Evolutionary conservation across 2,113 vertebrate species (phyloP), one percentile per base, ranked within the genome.

Genomic region (Heliornis fulica): DNA sequence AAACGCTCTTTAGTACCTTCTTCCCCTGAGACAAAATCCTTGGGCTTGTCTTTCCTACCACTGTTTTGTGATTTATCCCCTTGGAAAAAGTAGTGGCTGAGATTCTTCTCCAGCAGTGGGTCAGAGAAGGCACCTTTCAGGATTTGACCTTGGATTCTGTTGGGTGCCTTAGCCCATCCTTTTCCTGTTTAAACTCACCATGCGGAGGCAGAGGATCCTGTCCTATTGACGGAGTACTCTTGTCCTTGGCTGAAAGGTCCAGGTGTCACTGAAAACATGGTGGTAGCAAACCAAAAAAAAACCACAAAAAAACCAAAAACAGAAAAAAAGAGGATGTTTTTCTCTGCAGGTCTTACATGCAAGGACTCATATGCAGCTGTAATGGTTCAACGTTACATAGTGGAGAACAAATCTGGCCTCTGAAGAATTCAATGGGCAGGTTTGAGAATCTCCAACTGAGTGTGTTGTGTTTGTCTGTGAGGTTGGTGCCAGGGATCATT

Each of bases 1-100:
- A 97, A 92, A 93, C 17, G 64, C 94, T 94, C 87, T 92, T 84
- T 95, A 95, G 93, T 94, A 89, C 89, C 91, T 93, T 96, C 87
- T 87, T 96, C 82, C 81, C 72, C 65, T 29, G 88, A 95, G 96
- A 87, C 60, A 94, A 87, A 96, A 83, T 92, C 90, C 70, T 93
- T 59, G 60, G 78, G 38, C 65, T 96, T 94, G 71, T 56, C 64
- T 95, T 94, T 92, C 78, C 89, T 89, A 83, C 81, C 82, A 68
- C 78, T 69, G 51, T 79, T 87, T 56, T 91, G 78, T 10, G 17
- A 84, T 87, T 87, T 45, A n/a, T 95, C 77, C 34, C 76, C 40
- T 34, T 28, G 48, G 83, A 94, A 96, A 71, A 92, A 60, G 9
- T 15, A 53, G 65, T 40, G 64, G 15, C 26, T 48, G 64, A 95